Evolutionary conservation across 53 echinoderm and acorn worm genomes (phyloP).

Genomic region (Crossaster papposus): DNA sequence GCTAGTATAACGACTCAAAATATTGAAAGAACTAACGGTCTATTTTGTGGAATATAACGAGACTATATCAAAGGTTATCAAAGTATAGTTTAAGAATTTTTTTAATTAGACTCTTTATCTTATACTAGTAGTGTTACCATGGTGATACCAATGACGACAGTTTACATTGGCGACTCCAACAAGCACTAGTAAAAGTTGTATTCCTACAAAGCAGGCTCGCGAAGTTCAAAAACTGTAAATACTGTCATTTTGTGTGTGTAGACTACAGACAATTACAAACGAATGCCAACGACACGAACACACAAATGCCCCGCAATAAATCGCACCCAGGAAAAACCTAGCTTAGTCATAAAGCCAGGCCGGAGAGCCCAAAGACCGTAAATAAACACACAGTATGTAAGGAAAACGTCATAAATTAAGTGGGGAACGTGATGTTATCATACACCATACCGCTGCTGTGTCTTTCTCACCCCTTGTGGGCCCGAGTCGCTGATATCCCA

Average conservation of each 20-base stretch:
- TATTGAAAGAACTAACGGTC: not conserved
- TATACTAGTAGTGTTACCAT: too few species aligned
- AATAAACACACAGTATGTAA: constrained; percentile 23
- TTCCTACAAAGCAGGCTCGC: too few species aligned
- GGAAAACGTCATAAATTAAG: constrained; percentile 27
- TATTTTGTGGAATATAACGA: not conserved
- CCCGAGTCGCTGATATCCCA: constrained; percentile 26
- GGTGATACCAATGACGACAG: not conserved
- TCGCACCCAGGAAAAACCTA: not conserved
- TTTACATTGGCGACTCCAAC: not conserved
- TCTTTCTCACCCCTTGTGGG: not conserved
- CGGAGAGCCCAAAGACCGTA: not conserved
- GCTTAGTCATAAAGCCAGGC: not conserved
- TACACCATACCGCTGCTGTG: not conserved
- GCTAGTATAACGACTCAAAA: not conserved
- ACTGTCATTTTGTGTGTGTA: too few species aligned
- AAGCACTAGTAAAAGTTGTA: not conserved
- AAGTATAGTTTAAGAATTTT: too few species aligned
- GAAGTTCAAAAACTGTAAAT: too few species aligned
- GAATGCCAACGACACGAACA: too few species aligned
- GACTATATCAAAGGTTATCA: not conserved
- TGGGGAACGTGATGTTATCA: not conserved
- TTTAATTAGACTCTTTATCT: too few species aligned
- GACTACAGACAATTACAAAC: too few species aligned
- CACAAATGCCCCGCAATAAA: not conserved